Conservation (phyloP, 2,888 invertebrate genomes). For the Parapristionchus giblindavisi region DNA sequence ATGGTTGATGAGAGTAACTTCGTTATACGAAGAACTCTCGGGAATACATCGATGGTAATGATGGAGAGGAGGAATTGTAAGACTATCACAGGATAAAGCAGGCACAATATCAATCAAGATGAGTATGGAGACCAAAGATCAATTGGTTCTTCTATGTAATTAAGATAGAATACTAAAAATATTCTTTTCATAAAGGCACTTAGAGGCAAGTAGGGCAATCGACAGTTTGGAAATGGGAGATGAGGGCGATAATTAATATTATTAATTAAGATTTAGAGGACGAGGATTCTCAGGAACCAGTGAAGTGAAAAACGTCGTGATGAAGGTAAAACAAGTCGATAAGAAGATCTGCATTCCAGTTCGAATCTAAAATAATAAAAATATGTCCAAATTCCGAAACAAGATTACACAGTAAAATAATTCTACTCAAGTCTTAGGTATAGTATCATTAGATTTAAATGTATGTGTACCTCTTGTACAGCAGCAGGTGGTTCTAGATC, state of each 20-base stretch:
- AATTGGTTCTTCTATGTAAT: too few relatives aligned
- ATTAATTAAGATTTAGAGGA: slow-evolving; percentile 69
- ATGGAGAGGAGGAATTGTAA: background rate
- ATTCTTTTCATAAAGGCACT: slow-evolving; percentile 18
- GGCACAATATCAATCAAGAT: background rate
- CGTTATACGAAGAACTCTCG: slow-evolving; percentile 21
- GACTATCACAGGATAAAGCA: slow-evolving; percentile 22
- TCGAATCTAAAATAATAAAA: slow-evolving; percentile 75
- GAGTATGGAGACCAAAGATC: slow-evolving; percentile 15
- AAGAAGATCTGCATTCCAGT: slow-evolving; percentile 79
- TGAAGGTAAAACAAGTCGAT: slow-evolving; percentile 83
- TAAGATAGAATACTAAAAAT: too few relatives aligned
- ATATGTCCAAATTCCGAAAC: background rate
- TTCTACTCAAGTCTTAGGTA: slow-evolving; percentile 71
- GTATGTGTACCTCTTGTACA: slow-evolving; percentile 11
- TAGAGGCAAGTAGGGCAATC: background rate
- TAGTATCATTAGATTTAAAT: slow-evolving; percentile 51
- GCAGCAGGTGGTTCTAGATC: slow-evolving; percentile 1
- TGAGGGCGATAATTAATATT: too few relatives aligned
- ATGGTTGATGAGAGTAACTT: background rate
- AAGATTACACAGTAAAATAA: background rate
- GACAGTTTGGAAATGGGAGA: too few relatives aligned
- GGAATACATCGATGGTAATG: background rate
- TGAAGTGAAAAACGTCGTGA: slow-evolving; percentile 91
- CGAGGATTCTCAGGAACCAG: slow-evolving; percentile 87